Evolutionary conservation across 2,888 invertebrate genomes (phyloP).

Genomic region (Volucella inflata): DNA sequence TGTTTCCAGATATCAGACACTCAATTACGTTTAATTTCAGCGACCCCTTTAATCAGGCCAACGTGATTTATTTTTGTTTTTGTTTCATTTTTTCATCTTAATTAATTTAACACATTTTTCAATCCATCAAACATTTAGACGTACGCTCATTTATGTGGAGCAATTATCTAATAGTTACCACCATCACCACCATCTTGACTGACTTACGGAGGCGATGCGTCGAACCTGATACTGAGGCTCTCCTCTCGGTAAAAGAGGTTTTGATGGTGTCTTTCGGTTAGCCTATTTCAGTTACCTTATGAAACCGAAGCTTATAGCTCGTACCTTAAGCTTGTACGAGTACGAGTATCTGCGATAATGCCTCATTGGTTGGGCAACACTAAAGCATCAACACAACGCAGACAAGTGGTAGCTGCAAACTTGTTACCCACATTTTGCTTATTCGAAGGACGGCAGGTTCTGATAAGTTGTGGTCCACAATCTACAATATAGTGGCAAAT

Average conservation of each 20-base stretch:
- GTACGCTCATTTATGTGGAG: constrained; percentile 16
- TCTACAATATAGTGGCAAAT: constrained; percentile 5
- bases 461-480: constrained; percentile 31
- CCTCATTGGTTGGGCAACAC: constrained; percentile 32
- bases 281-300: constrained; percentile 10
- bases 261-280: not conserved
- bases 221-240: not conserved
- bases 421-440: constrained; percentile 48
- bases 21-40: not conserved
- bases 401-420: not conserved
- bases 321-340: not conserved
- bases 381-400: not conserved
- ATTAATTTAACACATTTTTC: constrained; percentile 50
- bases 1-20: not conserved
- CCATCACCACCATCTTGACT: not conserved
- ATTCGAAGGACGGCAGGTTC: constrained; percentile 56
- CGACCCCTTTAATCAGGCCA: constrained; percentile 25
- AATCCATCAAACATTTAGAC: constrained; percentile 15
- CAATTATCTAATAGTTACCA: constrained; percentile 47
- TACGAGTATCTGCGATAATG: not conserved
- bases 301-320: not conserved
- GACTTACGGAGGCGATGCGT: no score
- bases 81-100: not conserved
- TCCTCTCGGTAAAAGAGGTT: constrained; percentile 6
- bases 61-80: not conserved